Evolutionary conservation across 2,888 invertebrate genomes (phyloP), one percentile per base, ranked within the genome.

Genomic region (Neoascia interrupta): DNA sequence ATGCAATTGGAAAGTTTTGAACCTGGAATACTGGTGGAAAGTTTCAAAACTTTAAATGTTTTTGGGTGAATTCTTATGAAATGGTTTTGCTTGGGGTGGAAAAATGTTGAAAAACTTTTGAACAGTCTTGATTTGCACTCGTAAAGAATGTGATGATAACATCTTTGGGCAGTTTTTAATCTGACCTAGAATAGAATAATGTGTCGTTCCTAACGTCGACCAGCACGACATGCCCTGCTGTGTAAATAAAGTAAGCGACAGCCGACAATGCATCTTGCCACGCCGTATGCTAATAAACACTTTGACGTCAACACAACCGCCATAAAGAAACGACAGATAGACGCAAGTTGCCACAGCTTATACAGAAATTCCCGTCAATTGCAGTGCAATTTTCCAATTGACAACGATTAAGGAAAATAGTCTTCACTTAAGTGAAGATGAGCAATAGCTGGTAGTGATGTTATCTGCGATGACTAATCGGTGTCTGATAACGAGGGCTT

Each of bases 321-420:
- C 8, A 49, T 28, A 28, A 58, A 39, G 19, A 16, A 10, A 10
- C 31, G 13, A 61, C 26, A 56, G 68, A 36, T 79, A 79, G n/a
- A n/a, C 79, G 79, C 73, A 73, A 79, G 73, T 34, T 79, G 79
- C 73, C 73, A 73, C 43, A 51, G 60, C 37, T 73, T 16, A 66
- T 31, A 26, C 66, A 47, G 41, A 49, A 66, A 73, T 68, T 79
- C 79, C 66, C 41, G 26, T 61, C 58, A 56, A 56, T 61, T 79
- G 56, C 49, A 54, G 16, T 56, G 70, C 58, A 76, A 76, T 76
- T 76, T 76, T 76, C 53, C 76, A 76, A 76, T 76, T 76, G 76
- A 64, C 72, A 18, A 41, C 58, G 58, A 72, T 76, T 72, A 72
- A 72, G 64, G 41, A 64, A 70, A 72, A 47, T 72, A 28, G 54